phyloP scores from a whole-genome alignment of 2,113 vertebrate species.

The Sinosuthora webbiana region DNA sequence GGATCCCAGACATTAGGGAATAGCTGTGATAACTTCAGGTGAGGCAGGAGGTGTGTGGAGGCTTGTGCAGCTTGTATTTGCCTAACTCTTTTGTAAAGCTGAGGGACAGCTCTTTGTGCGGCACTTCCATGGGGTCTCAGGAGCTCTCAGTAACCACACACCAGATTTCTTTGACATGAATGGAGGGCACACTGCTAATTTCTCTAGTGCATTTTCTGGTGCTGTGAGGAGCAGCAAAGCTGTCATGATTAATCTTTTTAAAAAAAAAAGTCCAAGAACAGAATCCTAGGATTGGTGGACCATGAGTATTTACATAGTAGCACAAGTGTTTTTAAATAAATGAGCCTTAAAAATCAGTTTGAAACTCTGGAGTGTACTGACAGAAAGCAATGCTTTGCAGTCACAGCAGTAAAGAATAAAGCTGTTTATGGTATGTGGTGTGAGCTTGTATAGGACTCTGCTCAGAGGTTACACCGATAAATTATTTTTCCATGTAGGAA shows the following conservation, averaged over 20 bases:
- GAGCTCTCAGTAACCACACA: not conserved
- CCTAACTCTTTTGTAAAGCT: not conserved
- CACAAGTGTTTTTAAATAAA: not conserved
- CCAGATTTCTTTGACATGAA: not conserved
- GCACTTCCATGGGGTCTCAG: not conserved
- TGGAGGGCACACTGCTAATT: not conserved
- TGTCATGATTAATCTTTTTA: not conserved
- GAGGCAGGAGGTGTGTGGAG: not conserved
- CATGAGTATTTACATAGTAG: not conserved
- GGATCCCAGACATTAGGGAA: not conserved
- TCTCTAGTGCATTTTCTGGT: not conserved
- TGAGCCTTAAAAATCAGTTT: not conserved
- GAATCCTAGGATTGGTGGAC: not conserved
- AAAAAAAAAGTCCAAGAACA: not conserved
- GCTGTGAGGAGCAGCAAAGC: not conserved
- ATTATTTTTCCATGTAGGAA: not conserved
- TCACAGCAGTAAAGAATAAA: not conserved
- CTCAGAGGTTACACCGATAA: not conserved
- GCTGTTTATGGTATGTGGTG: not conserved
- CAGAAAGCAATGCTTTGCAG: not conserved
- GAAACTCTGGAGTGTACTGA: not conserved
- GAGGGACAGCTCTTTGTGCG: not conserved
- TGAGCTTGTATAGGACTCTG: not conserved
- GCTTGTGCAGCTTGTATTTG: not conserved
- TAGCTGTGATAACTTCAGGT: not conserved